Base-by-base conservation (phyloP, 2,888 invertebrate species). In the Protonemura montana region DNA sequence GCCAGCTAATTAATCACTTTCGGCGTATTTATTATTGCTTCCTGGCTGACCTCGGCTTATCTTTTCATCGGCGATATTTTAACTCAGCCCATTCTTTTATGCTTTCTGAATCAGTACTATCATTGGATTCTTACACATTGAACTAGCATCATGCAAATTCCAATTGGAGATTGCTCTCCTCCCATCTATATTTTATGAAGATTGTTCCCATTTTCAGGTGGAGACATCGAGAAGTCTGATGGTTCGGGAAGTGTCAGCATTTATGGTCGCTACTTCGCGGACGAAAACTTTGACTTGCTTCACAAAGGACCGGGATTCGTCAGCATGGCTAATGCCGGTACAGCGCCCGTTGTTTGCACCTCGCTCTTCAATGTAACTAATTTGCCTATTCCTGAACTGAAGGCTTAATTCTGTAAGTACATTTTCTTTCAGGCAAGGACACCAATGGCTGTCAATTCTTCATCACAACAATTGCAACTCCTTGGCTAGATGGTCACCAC, bases 381-480 rank as follows among this genome's bases (percentile, higher is more conserved):
- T n/a, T n/a, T n/a, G n/a, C n/a, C n/a, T n/a, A n/a, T n/a, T n/a
- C n/a, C n/a, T n/a, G n/a, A n/a, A n/a, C n/a, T n/a, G n/a, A n/a
- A n/a, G n/a, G n/a, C n/a, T n/a, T n/a, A 59, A 10, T 59, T 59
- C 21, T 21, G 10, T 35, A 35, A 21, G 21, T 13, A 59, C 21
- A 7, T 59, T 59, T 2, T 59, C 59, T 59, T 59, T 7, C 21
- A 95, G 96, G 96, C 28, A 94, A 94, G 86, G 93, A 98, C 90
- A 96, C 98, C n/a, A 98, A 98, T 92, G 98, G 98, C 3, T 98
- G 97, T 89, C 98, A 98, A 91, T 98, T 98, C 92, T 96, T 98
- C 91, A 96, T 99, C 89, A 98, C 97, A n/a, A 96, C 96, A 0
- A 94, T 95, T 88, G 94, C 95, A 25, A 96, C 98, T 0, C 95